Evolutionary conservation across 1,140 invertebrate genomes (phyloP).

Genomic region (Galendromus occidentalis): DNA sequence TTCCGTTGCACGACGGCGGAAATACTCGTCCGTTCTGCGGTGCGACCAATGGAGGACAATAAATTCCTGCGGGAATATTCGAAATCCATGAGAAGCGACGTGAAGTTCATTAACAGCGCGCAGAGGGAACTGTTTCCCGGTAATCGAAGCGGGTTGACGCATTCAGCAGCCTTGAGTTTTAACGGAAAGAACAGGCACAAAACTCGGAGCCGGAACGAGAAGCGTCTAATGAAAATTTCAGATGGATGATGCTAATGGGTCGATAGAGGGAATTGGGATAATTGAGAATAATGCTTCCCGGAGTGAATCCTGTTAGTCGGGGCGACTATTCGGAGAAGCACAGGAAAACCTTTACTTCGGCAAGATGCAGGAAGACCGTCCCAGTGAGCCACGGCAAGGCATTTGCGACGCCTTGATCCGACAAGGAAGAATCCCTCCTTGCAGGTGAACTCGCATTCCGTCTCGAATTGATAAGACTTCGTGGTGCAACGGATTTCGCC

Average conservation of each 20-base stretch:
- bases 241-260: no score
- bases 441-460: slow-evolving; percentile 43
- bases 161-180: no score
- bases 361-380: slow-evolving; percentile 43
- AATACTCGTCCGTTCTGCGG: slow-evolving; percentile 31
- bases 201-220: no score
- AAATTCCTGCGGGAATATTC: slow-evolving; percentile 30
- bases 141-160: no score
- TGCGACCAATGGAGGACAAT: slow-evolving; percentile 33
- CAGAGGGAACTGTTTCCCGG: no score
- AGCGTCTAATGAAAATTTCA: no score
- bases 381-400: slow-evolving; percentile 45
- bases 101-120: no score
- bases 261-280: no score
- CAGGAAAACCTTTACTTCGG: slow-evolving; percentile 34
- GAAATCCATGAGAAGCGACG: not conserved
- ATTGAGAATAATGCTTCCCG: not conserved
- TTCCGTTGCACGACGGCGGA: slow-evolving; percentile 31
- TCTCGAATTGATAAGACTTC: slow-evolving; percentile 38
- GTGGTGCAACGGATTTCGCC: slow-evolving; percentile 39
- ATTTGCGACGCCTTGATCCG: slow-evolving; percentile 42
- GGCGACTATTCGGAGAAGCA: not conserved
- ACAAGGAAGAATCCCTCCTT: slow-evolving; percentile 40
- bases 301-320: not conserved
- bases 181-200: no score